Percentiles rank a stretch among this genome's conserved stretches.
These are phyloP conservation scores for Amphipyra berbera DNA, from an alignment of 2,888 invertebrate species.

Conservation along the genomic window DNA sequence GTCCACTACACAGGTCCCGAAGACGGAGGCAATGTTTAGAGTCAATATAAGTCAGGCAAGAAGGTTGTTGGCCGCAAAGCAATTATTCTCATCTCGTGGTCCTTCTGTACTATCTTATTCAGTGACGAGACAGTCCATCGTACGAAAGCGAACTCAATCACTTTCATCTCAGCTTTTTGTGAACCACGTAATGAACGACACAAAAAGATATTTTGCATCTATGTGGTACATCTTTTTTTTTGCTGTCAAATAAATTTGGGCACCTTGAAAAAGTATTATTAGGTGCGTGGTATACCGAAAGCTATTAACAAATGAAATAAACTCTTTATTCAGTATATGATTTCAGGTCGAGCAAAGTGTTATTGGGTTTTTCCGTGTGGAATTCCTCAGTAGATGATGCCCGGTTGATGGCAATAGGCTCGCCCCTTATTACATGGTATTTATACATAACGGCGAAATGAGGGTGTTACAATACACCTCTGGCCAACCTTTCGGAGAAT, in stretches of 20 bases:
- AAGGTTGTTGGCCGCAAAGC: too few relatives aligned
- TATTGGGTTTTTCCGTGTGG: neutral
- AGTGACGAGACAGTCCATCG: slow-evolving; percentile 52
- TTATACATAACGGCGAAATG: too few relatives aligned
- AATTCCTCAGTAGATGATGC: too few relatives aligned
- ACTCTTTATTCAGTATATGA: too few relatives aligned
- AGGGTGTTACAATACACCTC: too few relatives aligned
- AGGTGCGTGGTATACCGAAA: slow-evolving; percentile 56
- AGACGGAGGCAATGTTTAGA: too few relatives aligned
- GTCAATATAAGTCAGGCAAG: too few relatives aligned
- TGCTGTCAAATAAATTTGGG: slow-evolving; percentile 72
- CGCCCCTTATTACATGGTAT: too few relatives aligned
- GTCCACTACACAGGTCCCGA: too few relatives aligned
- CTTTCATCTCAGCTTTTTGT: slow-evolving; percentile 83
- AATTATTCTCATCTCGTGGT: neutral
- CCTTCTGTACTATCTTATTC: slow-evolving; percentile 29
- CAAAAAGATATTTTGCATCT: slow-evolving; percentile 85
- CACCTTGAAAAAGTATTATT: slow-evolving; percentile 67
- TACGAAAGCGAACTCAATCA: slow-evolving; percentile 84
- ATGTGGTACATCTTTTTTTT: slow-evolving; percentile 85
- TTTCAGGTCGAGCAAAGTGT: too few relatives aligned
- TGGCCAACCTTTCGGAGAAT: too few relatives aligned
- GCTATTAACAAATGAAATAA: slow-evolving; percentile 38
- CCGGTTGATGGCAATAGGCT: too few relatives aligned
- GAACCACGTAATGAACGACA: slow-evolving; percentile 78